Evolutionary conservation across 92 coral and sea anemone genomes (phyloP).

Genomic region (Parazoanthus darwini): DNA sequence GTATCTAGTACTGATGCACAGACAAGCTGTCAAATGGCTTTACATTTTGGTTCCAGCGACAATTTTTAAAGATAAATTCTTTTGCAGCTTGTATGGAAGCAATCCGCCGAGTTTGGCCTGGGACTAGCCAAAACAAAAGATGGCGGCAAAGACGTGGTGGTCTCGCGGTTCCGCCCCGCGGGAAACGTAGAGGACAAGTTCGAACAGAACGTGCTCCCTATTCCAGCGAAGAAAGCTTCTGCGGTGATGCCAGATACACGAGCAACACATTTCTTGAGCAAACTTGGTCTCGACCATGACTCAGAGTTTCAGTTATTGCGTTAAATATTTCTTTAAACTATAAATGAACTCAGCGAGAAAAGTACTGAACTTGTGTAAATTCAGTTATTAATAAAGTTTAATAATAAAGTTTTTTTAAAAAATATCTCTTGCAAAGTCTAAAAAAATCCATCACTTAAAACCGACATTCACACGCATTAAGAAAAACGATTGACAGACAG

Average conservation of each 20-base stretch:
- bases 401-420: no score
- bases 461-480: no score
- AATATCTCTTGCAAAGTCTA: no score
- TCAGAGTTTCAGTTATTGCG: background rate
- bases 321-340: background rate
- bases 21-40: no score
- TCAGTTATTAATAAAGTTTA: background rate
- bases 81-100: constrained; percentile 74
- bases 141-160: constrained; percentile 57
- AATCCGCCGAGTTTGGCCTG: constrained; percentile 63
- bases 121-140: constrained; percentile 67
- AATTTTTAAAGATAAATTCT: no score
- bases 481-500: no score
- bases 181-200: constrained; percentile 71
- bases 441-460: no score
- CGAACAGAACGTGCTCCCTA: constrained; percentile 56
- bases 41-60: no score
- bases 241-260: background rate
- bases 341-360: no score
- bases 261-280: background rate
- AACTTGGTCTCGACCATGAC: background rate
- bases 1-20: no score
- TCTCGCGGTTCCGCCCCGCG: constrained; percentile 74
- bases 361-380: background rate
- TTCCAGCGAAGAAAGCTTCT: background rate